Conservation (phyloP, 2,888 invertebrate genomes). For the Labia minor region DNA sequence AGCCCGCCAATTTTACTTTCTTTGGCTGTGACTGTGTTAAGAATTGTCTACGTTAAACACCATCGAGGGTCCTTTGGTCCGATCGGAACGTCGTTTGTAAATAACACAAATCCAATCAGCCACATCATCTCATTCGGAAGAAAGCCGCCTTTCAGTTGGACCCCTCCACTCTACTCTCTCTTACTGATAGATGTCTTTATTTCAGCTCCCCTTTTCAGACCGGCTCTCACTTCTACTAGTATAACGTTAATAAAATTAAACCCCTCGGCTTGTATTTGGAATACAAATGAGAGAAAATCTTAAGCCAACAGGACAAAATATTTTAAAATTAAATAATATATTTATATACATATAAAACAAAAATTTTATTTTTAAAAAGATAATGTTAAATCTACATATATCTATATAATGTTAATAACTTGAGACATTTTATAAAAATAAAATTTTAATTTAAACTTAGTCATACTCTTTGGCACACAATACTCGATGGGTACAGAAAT, state of each 20-base stretch:
- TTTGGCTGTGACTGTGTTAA: constrained; percentile 7
- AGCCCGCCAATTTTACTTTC: constrained; percentile 1
- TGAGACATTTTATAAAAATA: too few relatives aligned
- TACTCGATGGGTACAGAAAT: too few relatives aligned
- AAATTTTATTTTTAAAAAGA: too few relatives aligned
- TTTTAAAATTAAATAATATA: too few relatives aligned
- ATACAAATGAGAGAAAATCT: background rate
- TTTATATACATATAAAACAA: too few relatives aligned
- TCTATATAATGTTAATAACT: too few relatives aligned
- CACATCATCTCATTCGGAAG: background rate
- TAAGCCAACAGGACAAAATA: too few relatives aligned
- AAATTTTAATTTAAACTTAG: too few relatives aligned
- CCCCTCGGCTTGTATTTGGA: background rate
- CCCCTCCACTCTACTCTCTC: background rate
- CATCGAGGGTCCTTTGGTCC: background rate
- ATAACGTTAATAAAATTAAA: constrained; percentile 13
- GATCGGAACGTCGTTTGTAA: background rate
- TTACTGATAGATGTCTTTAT: background rate
- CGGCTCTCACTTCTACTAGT: background rate
- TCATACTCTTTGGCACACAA: too few relatives aligned
- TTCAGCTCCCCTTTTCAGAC: background rate
- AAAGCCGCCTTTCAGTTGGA: background rate
- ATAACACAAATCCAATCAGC: constrained; percentile 13
- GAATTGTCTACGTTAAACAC: constrained; percentile 13
- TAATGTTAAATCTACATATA: too few relatives aligned